Base-by-base conservation (phyloP, 2,113 vertebrate species). In the Clarias macrocephalus region DNA sequence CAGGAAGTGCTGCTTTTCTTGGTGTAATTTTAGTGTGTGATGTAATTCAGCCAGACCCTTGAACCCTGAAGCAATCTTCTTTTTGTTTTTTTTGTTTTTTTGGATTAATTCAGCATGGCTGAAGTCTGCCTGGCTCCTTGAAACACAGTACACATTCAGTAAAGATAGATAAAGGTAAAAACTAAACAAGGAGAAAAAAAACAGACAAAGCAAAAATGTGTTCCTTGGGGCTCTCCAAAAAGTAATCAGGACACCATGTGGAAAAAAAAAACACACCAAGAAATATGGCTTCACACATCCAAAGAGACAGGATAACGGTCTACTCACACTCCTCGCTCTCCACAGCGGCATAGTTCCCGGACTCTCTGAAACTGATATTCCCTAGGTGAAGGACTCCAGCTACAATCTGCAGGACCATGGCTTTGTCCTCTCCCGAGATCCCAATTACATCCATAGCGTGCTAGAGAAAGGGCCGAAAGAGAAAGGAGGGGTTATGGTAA, bases 391-490 rank as follows among this genome's bases (percentile, higher is more conserved):
- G 95, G 81, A 99, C 93, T 66, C 98, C 97, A 0, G 97, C 97
- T 90, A 99, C 98, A 11, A 99, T 98, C 95, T 99, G 98, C 76
- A 99, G 94, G 59, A 99, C 98, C 95, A 98, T 90, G 1, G 95
- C 85, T 66, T 96, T 96, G 65, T 98, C 96, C 82, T 96, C 95
- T 0, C 94, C 91, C 1, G 96, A 95, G 92, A 99, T 99, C 80
- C 98, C 98, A 23, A 99, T 99, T 92, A 99, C 98, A 5, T 95
- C 95, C 98, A 99, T 99, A 37, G 98, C 98, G 0, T 99, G 97
- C 98, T 99, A 92, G 89, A 70, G 62, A 66, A 12, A 89, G 72
- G 52, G 42, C 81, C 19, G 33, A 89, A 68, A 82, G 88, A 82
- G 25, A 83, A 75, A 52, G 23, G 48, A 52, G 28, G 37, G 30